Conservation (phyloP, 2,113 vertebrate species). For the Scopus umbretta region DNA sequence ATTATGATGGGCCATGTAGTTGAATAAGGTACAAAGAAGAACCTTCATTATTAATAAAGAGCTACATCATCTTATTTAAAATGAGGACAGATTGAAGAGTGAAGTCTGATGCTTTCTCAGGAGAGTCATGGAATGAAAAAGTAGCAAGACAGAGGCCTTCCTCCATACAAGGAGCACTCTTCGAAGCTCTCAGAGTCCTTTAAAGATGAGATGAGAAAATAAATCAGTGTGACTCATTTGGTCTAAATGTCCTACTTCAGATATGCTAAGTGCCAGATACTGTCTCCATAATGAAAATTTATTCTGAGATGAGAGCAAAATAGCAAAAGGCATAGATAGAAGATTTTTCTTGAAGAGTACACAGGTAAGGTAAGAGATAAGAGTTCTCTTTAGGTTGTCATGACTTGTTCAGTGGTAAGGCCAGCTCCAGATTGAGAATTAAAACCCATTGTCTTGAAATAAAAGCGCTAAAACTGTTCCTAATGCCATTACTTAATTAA, state of each 20-base stretch:
- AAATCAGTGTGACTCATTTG: background rate
- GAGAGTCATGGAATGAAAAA: background rate
- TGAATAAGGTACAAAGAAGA: background rate
- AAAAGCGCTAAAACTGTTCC: background rate
- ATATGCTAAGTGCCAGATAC: background rate
- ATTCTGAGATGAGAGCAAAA: background rate
- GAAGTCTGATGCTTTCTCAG: background rate
- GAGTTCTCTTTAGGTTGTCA: background rate
- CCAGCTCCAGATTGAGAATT: background rate
- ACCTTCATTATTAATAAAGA: constrained; percentile 15
- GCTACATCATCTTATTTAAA: background rate
- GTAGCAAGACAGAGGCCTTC: background rate
- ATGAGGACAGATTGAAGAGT: background rate
- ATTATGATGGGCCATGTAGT: background rate
- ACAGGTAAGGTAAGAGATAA: background rate
- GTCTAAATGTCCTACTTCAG: constrained; percentile 13
- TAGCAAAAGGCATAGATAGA: background rate
- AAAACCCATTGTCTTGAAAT: background rate
- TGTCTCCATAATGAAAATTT: constrained; percentile 1
- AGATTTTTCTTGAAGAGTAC: background rate
- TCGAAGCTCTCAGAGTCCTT: background rate
- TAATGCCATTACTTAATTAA: background rate
- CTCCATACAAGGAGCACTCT: background rate
- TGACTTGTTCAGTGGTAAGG: background rate
- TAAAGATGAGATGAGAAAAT: background rate